Evolutionary conservation across 1,140 invertebrate genomes (phyloP).

Genomic region (Holcopasites calliopsidis): DNA sequence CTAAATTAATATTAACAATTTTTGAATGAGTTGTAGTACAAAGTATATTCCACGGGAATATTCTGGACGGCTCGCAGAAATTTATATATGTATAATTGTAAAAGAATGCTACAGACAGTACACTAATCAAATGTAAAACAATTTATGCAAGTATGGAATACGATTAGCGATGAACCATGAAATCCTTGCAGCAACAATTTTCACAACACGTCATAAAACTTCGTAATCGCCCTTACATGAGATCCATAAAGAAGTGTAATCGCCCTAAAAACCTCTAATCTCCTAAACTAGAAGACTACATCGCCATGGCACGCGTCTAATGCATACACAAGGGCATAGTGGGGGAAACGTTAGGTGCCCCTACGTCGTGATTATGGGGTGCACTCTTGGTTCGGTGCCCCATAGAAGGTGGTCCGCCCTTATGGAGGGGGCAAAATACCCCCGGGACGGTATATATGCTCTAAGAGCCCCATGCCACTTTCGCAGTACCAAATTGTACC

Average conservation of each 20-base stretch:
- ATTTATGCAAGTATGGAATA: background rate
- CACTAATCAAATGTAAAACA: background rate
- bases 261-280: constrained; percentile 78
- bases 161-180: background rate
- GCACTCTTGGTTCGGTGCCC: constrained; percentile 70
- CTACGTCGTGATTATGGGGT: constrained; percentile 73
- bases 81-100: too few species aligned
- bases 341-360: constrained; percentile 65
- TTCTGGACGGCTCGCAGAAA: too few species aligned
- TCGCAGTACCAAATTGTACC: constrained; percentile 75
- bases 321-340: constrained; percentile 25
- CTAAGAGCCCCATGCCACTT: constrained; percentile 66
- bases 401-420: constrained; percentile 61
- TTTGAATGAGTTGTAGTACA: too few species aligned
- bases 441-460: constrained; percentile 74
- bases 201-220: constrained; percentile 4
- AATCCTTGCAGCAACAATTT: background rate
- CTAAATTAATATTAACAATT: too few species aligned
- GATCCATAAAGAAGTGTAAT: constrained; percentile 72
- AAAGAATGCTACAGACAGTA: too few species aligned
- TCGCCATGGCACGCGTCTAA: constrained; percentile 38
- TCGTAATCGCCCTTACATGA: constrained; percentile 24
- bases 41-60: too few species aligned
- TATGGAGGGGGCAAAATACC: constrained; percentile 70
- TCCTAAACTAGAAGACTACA: constrained; percentile 71